Base-by-base conservation (phyloP, 2,888 invertebrate genomes). In the Hybos culiciformis region DNA sequence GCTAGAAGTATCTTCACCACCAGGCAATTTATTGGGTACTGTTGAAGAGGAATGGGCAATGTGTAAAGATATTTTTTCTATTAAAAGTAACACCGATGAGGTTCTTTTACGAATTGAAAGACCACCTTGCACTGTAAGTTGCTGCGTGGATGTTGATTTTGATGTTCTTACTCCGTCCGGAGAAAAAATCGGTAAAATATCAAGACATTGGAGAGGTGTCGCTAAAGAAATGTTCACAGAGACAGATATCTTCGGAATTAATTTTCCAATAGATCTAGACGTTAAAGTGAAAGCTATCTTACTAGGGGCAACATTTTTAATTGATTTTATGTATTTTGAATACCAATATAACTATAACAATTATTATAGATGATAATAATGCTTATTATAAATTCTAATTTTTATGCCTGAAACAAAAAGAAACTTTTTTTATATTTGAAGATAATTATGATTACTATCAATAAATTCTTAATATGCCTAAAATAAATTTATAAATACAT, bases 201-300 rank as follows among this genome's bases (percentile, higher is more conserved):
- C 83, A 1, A 92, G 92, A 61, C 83, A 88, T 59, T 92, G 91
- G 91, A 77, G 84, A 0, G 91, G 91, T 0, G 56, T 90, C 37
- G 71, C 77, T 2, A 75, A 84, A 44, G 91, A 91, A 68, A 66
- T 76, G 46, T 88, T 90, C 60, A 87, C 90, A 0, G 87, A 88
- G 66, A 73, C 86, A 0, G 90, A 92, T 63, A 80, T 80, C 63
- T 93, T 92, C 63, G 90, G 88, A 20, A 80, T 93, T 47, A 77
- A 77, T n/a, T 93, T 94, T 63, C 93, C 93, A 0, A 71, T 83
- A 71, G 90, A 92, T 63, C 69, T 93, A 57, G 90, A 91, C 60
- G 84, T 84, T 36, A 76, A 79, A 61, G 80, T 85, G 70, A 86
- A 87, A 60, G 85, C 84, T 1, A 79, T 83, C 6, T 70, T 86